Evolutionary conservation across 1,140 invertebrate genomes (phyloP).

Genomic region (Portunus trituberculatus): DNA sequence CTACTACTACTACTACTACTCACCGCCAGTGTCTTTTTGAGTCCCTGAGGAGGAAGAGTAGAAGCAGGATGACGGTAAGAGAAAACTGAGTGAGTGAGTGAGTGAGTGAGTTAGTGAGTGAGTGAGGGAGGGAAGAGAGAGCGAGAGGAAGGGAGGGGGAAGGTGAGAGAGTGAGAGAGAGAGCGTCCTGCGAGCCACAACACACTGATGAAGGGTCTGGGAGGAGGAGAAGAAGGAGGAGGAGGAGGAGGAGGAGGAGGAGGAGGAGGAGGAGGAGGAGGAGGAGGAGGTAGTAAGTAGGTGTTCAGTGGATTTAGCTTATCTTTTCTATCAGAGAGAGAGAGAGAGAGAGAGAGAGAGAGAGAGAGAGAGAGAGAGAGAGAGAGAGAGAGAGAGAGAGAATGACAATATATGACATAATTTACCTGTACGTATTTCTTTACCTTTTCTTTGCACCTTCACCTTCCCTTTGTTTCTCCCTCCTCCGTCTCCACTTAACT

Average conservation of each 20-base stretch:
- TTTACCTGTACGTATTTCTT: not conserved
- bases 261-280: constrained; percentile 16
- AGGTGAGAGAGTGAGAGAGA: not conserved
- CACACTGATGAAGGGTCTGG: not conserved
- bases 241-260: not conserved
- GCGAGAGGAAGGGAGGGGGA: not conserved
- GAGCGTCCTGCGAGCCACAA: not conserved
- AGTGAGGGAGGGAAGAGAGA: not conserved
- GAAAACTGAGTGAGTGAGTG: not conserved
- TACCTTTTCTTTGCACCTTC: not conserved
- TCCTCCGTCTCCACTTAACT: not conserved
- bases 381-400: not conserved
- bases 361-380: not conserved
- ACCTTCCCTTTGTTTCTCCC: not conserved
- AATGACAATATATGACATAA: not conserved
- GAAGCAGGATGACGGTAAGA: not conserved
- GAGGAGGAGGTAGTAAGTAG: not conserved
- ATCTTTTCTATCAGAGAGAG: not conserved
- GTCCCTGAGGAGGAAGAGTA: not conserved
- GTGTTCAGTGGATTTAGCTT: not conserved
- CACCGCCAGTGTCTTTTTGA: not conserved
- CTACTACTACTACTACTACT: not conserved
- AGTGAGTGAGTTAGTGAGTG: not conserved
- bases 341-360: not conserved
- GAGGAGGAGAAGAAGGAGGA: not conserved